Evolutionary conservation across 1,140 invertebrate genomes (phyloP).

Genomic region (Pantala flavescens): DNA sequence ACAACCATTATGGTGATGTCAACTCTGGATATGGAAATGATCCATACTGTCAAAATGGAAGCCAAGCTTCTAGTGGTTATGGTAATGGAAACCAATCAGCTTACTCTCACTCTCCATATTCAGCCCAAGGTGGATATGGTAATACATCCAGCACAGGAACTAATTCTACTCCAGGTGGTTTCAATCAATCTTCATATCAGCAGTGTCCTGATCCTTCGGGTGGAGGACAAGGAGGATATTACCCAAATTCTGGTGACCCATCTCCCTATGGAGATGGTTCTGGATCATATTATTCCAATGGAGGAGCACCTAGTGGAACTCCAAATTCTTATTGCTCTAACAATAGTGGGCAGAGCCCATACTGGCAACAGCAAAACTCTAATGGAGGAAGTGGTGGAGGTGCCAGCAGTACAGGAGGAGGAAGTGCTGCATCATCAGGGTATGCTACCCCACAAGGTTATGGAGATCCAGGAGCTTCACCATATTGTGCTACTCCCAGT

Average conservation of each 20-base stretch:
- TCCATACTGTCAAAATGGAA: conserved; percentile 1
- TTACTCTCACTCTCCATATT: neutral
- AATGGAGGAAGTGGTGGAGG: neutral
- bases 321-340: neutral
- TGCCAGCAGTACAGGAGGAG: neutral
- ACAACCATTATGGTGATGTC: conserved; percentile 11
- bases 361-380: neutral
- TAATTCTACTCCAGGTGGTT: neutral
- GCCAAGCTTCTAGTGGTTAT: neutral
- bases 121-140: neutral
- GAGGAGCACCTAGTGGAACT: neutral
- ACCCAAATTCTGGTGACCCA: neutral
- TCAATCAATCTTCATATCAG: neutral
- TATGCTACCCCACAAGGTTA: neutral
- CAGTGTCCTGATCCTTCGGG: neutral
- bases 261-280: neutral
- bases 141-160: neutral
- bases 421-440: neutral
- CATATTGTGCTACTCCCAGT: neutral
- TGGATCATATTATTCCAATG: neutral
- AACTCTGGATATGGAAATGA: neutral
- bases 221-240: neutral
- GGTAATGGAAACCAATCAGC: neutral
- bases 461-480: neutral
- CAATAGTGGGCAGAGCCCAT: neutral